Evolutionary conservation across 2,888 invertebrate genomes (phyloP), one percentile per base, ranked within the genome.

Genomic region (Mactromeris polynyma): DNA sequence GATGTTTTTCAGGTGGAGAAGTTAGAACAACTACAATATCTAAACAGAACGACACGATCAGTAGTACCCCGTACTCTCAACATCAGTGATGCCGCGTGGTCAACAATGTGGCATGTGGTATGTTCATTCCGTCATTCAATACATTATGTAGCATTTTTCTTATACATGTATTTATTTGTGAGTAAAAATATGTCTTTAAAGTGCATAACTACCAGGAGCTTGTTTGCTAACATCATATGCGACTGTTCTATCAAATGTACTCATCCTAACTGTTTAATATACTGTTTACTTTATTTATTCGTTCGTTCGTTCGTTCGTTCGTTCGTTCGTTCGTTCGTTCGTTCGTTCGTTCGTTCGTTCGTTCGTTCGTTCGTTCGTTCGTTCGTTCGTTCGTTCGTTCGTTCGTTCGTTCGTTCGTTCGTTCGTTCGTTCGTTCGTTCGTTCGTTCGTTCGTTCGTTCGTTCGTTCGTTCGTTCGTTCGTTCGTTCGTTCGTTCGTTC

Each of bases 21-120:
- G 6, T n/a, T 91, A 7, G 73, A 78, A 51, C 91, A 91, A 54
- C 64, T 89, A 40, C 73, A 40, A 19, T 91, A 86, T 58, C 38
- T 83, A 17, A 81, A 83, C 51, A 54, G 83, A 17, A 80, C 31
- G 17, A 54, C 83, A 9, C 78, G 81, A 36, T 81, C 58, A n/a
- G 40, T 36, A 7, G 6, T 73, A 17, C 42, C 58, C 36, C 33
- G 78, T n/a, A 33, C 26, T 26, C 4, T 83, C 19, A 81, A 81
- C n/a, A 83, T 91, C 21, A 87, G 77, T 19, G 89, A 91, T 58
- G 51, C 69, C 14, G 36, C n/a, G 9, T 91, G 89, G 89, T 40
- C 80, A 3, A 54, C 77, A 26, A 91, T 91, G 91, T 91, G 91
- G 91, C 87, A 91, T 36, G 78, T 89, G 84, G 91, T 91, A 84